These are phyloP conservation scores for Eciton burchellii DNA, from an alignment of 1,140 invertebrate species.

Conservation along the genomic window DNA sequence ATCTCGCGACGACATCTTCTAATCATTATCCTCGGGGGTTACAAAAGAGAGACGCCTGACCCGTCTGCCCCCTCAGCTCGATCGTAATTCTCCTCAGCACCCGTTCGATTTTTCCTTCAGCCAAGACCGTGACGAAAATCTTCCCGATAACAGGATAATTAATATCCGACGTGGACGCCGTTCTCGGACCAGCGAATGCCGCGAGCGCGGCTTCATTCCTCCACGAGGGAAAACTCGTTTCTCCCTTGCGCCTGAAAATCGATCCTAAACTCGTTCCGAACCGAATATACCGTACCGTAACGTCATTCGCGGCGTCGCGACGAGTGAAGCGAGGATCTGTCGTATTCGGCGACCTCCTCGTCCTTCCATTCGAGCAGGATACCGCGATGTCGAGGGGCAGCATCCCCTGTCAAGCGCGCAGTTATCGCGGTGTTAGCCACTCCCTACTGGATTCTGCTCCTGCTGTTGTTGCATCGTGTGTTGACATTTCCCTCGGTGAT, in stretches of 20 bases:
- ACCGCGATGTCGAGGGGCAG: neutral
- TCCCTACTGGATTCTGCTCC: constrained; percentile 29
- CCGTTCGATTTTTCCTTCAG: neutral
- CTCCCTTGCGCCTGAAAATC: neutral
- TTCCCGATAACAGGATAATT: constrained; percentile 18
- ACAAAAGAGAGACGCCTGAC: constrained; percentile 2
- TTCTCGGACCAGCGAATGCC: neutral
- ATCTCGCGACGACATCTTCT: constrained; percentile 61
- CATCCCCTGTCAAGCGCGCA: neutral
- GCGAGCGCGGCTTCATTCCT: neutral
- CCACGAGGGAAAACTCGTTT: constrained; percentile 1
- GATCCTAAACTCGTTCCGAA: neutral
- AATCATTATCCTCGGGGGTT: constrained; percentile 60
- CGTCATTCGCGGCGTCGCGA: neutral
- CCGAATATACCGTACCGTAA: neutral
- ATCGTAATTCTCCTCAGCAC: constrained; percentile 20
- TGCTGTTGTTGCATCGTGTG: constrained; percentile 34
- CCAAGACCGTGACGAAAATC: constrained; percentile 15
- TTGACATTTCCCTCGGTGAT: constrained; percentile 21
- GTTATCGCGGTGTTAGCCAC: constrained; percentile 8
- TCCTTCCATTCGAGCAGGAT: neutral
- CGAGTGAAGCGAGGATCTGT: neutral
- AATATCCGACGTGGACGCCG: constrained; percentile 7
- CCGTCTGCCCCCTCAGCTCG: constrained; percentile 12
- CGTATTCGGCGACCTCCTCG: neutral